Evolutionary conservation across 2,888 invertebrate species (phyloP).

Genomic region (Drosophila longiperda): DNA sequence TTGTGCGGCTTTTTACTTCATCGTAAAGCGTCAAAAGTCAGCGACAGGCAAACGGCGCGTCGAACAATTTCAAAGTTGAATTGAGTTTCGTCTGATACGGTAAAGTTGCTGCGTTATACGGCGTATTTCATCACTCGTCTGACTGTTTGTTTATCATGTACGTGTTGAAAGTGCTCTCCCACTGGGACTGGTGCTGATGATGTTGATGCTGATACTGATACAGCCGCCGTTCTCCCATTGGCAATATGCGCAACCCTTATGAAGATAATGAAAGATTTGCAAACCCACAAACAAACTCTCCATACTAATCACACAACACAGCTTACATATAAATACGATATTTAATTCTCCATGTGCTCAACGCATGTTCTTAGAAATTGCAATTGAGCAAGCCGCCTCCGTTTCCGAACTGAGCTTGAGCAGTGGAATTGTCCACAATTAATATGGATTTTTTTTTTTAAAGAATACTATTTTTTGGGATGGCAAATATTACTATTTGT

Average conservation of each 20-base stretch:
- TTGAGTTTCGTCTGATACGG: slow-evolving; percentile 66
- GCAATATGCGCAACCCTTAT: slow-evolving; percentile 30
- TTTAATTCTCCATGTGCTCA: background rate
- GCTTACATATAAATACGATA: background rate
- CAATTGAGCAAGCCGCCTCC: slow-evolving; percentile 19
- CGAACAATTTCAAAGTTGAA: slow-evolving; percentile 77
- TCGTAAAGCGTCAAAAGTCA: slow-evolving; percentile 71
- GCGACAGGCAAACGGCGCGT: slow-evolving; percentile 42
- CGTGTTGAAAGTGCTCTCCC: slow-evolving; percentile 53
- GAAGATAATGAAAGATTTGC: slow-evolving; percentile 56
- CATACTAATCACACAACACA: slow-evolving; percentile 29
- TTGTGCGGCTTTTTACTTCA: slow-evolving; percentile 61
- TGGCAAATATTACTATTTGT: background rate
- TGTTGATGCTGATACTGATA: slow-evolving; percentile 5
- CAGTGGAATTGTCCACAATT: slow-evolving; percentile 29
- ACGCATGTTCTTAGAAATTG: background rate
- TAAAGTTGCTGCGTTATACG: slow-evolving; percentile 9
- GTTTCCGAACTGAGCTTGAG: slow-evolving; percentile 15
- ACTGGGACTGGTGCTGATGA: slow-evolving; percentile 20
- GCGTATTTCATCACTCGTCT: slow-evolving; percentile 34
- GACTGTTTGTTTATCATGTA: slow-evolving; percentile 54
- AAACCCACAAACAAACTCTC: slow-evolving; percentile 27
- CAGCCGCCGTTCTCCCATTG: slow-evolving; percentile 19
- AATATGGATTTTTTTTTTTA: too few species aligned
- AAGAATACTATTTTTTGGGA: too few species aligned